Base-by-base conservation (phyloP, 1,140 invertebrate species). In the Ips nitidus region DNA sequence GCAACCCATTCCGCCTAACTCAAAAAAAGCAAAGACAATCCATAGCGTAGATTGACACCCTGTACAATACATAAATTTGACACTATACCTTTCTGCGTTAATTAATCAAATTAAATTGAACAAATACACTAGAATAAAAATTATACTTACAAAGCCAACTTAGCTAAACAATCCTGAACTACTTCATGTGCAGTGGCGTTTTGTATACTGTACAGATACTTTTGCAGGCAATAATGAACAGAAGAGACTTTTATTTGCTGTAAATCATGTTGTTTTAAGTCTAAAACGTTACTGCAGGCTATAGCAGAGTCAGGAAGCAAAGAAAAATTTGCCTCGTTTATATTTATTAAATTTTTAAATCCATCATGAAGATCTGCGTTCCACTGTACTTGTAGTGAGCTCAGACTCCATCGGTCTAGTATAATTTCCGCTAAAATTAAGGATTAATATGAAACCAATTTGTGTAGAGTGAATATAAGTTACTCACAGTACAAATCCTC, bases 121-220 rank as follows among this genome's bases (percentile, higher is more conserved):
- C 36, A 22, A 36, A 8, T 59, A n/a, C 57, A n/a, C 5, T 41
- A 59, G 39, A 8, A 39, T 59, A 59, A 6, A 62, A 7, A 64
- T 3, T 41, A 52, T 55, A 68, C 74, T 78, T 81, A 89, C 87
- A 85, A 83, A 61, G 82, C 83, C 7, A 89, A 74, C 50, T 82
- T 81, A 73, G 83, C 79, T 1, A 89, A 69, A 2, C 83, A 81
- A 50, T 83, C 81, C 22, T 75, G 78, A 37, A 88, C 86, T 69
- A 82, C 80, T 41, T 78, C 75, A 69, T 89, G 87, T 0, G 83
- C 82, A 0, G 84, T 86, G 6, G 86, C 87, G 78, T 86, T 88
- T 74, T 89, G 86, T 45, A 89, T 80, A n/a, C 80, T 80, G 8
- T 83, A 78, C 6, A 89, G 72, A 59, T 83, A 82, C 65, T 83